Evolutionary conservation across 1,140 invertebrate genomes (phyloP).

Genomic region (Elysia chlorotica): DNA sequence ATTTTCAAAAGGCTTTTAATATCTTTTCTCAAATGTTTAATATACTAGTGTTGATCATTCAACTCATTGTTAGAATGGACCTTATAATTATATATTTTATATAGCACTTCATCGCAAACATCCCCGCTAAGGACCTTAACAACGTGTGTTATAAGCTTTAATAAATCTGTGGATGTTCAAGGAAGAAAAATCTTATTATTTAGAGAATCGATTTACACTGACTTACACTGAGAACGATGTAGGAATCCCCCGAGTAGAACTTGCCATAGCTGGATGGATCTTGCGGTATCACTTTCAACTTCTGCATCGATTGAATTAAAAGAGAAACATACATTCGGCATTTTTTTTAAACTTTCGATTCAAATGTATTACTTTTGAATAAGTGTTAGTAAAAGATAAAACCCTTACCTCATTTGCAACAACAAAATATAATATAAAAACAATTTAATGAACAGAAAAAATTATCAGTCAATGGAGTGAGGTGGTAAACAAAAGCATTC

Average conservation of each 20-base stretch:
- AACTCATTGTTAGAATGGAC: no score
- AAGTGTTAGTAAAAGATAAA: not conserved
- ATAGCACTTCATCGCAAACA: no score
- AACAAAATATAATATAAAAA: not conserved
- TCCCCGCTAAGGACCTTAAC: no score
- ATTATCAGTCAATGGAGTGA: not conserved
- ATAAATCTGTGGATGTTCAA: no score
- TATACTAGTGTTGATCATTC: no score
- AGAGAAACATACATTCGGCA: not conserved
- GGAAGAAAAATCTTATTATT: no score
- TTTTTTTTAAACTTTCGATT: not conserved
- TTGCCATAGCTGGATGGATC: conserved; percentile 65
- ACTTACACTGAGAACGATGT: conserved; percentile 80
- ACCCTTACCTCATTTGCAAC: not conserved
- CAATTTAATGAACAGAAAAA: not conserved
- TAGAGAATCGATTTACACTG: no score
- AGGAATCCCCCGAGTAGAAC: conserved; percentile 84
- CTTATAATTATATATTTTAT: no score
- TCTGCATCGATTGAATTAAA: conserved; percentile 64
- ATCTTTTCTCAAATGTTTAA: no score
- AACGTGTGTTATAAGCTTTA: no score
- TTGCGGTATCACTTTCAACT: conserved; percentile 73
- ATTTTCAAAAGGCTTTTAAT: no score
- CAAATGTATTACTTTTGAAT: not conserved
- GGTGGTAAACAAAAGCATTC: no score